phyloP scores from a whole-genome alignment of 2,113 vertebrate genomes.

The Myotis lucifugus region DNA sequence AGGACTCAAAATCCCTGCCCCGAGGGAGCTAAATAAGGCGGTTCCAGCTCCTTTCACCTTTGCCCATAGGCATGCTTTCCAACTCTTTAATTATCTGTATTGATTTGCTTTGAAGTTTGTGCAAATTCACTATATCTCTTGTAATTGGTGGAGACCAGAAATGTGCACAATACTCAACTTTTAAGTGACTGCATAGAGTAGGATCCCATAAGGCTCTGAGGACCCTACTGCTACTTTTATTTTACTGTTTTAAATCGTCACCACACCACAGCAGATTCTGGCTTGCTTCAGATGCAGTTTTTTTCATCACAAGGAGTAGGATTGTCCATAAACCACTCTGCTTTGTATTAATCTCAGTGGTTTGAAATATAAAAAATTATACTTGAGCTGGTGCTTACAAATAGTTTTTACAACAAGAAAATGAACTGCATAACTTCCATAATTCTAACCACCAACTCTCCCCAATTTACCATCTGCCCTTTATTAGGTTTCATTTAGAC shows the following conservation, averaged over 20 bases:
- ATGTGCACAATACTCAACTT: neutral
- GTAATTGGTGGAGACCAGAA: constrained; percentile 40
- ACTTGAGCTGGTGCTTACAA: constrained; percentile 53
- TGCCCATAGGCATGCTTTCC: neutral
- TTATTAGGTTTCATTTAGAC: constrained; percentile 62
- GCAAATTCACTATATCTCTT: constrained; percentile 21
- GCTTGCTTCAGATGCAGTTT: neutral
- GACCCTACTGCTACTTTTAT: neutral
- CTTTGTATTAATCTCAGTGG: constrained; percentile 43
- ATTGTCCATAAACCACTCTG: neutral
- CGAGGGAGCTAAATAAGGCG: neutral
- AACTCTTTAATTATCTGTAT: constrained; percentile 59
- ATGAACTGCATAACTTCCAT: constrained; percentile 27
- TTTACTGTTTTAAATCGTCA: constrained; percentile 2
- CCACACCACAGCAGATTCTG: neutral
- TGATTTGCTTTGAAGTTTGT: constrained; percentile 66
- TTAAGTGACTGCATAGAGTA: neutral
- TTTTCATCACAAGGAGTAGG: neutral
- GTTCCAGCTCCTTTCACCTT: constrained; percentile 41
- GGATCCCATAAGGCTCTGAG: neutral
- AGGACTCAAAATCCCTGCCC: neutral
- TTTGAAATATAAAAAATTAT: constrained; percentile 53
- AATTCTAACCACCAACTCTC: constrained; percentile 6
- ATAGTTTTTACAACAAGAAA: constrained; percentile 60
- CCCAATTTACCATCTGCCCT: constrained; percentile 64